These are phyloP conservation scores for Gymnopithys bicolor DNA, from an alignment of 2,797 vertebrate species.

Conservation along the genomic window DNA sequence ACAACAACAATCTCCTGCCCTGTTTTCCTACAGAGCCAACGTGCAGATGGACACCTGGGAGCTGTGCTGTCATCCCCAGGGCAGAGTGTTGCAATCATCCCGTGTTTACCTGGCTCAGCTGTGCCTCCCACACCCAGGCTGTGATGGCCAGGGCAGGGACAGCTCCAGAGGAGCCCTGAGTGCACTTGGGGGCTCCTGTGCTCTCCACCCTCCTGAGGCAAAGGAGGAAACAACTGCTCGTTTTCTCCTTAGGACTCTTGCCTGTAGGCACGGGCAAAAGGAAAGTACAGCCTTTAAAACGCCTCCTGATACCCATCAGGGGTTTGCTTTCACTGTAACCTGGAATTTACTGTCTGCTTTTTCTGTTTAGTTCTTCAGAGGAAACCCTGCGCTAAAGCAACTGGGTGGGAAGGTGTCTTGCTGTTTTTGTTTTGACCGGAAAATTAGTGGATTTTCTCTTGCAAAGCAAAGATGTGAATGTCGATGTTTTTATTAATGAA, in stretches of 20 bases:
- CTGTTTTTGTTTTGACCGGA: neutral
- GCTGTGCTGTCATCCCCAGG: neutral
- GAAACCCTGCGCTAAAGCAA: neutral
- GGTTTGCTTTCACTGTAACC: neutral
- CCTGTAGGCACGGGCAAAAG: neutral
- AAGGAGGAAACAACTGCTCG: neutral
- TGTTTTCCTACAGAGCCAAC: neutral
- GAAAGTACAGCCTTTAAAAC: neutral
- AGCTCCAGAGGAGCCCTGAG: neutral
- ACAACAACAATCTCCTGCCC: neutral
- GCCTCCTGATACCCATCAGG: neutral
- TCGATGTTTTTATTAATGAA: slow-evolving; percentile 1
- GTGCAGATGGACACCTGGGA: slow-evolving; percentile 2
- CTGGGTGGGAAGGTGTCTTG: neutral
- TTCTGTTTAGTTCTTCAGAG: neutral
- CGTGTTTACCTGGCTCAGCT: neutral
- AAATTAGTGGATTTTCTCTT: neutral
- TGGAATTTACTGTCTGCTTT: neutral
- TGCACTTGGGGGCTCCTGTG: neutral
- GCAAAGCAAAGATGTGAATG: neutral
- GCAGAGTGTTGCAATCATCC: neutral
- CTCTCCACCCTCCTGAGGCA: neutral
- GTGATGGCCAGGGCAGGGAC: neutral
- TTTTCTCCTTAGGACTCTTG: neutral
- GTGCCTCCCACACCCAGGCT: neutral